phyloP scores from a whole-genome alignment of 2,888 invertebrate species.

The Charanyca ferruginea region DNA sequence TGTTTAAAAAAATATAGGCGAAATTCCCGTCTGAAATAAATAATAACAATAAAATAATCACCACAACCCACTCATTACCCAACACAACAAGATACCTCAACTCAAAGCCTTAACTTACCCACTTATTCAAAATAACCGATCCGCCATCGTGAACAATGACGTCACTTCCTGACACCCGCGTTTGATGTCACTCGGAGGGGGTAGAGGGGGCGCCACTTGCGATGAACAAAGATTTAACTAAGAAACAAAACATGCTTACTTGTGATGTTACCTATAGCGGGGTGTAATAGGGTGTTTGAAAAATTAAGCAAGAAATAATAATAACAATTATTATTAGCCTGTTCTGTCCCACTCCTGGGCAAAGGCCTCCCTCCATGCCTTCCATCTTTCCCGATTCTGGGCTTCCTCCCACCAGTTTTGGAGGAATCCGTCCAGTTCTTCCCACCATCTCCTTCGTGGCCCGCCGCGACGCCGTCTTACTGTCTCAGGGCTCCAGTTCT shows the following conservation, averaged over 20 bases:
- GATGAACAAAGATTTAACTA: slow-evolving; percentile 85
- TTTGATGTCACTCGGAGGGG: slow-evolving; percentile 79
- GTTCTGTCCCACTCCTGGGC: no score
- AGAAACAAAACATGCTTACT: slow-evolving; percentile 87
- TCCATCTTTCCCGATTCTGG: no score
- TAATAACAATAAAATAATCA: not conserved
- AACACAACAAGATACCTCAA: slow-evolving; percentile 29
- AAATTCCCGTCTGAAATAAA: slow-evolving; percentile 1
- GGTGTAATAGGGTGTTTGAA: slow-evolving; percentile 70
- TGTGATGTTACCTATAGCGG: slow-evolving; percentile 80
- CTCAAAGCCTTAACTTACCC: slow-evolving; percentile 40
- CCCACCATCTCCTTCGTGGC: no score
- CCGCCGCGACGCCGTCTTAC: no score
- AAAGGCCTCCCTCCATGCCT: no score
- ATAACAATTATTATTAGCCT: no score
- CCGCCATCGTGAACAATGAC: slow-evolving; percentile 70
- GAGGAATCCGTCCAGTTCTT: no score
- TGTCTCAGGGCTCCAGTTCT: no score
- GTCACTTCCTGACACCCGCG: slow-evolving; percentile 73
- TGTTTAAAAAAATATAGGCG: no score
- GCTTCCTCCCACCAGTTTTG: no score
- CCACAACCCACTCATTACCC: slow-evolving; percentile 1
- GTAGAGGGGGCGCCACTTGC: slow-evolving; percentile 61
- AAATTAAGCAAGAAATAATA: not conserved
- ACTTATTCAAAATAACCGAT: slow-evolving; percentile 60